phyloP scores from a whole-genome alignment of 2,888 invertebrate species.

The Tetrapedia diversipes region DNA sequence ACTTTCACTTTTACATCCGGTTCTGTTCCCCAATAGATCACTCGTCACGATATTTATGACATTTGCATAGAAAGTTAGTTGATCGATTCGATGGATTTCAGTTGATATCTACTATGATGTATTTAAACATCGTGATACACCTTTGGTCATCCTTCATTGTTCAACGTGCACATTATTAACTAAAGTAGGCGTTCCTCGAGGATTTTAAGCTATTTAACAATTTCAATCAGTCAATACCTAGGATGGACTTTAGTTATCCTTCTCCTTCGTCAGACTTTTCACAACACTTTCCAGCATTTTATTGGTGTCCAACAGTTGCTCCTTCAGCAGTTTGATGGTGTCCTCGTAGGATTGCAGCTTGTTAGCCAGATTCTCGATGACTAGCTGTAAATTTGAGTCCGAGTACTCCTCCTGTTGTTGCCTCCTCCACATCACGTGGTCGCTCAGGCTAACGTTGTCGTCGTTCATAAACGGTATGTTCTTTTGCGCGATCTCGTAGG shows the following conservation, averaged over 20 bases:
- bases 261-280: constrained; percentile 53
- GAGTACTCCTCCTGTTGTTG: constrained; percentile 67
- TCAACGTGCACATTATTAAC: constrained; percentile 4
- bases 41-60: neutral
- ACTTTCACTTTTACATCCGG: constrained; percentile 36
- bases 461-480: constrained; percentile 74
- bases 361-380: constrained; percentile 71
- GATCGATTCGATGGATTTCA: neutral
- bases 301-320: constrained; percentile 76
- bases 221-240: constrained; percentile 41
- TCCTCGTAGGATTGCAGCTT: constrained; percentile 75
- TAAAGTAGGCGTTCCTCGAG: neutral
- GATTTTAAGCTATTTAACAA: constrained; percentile 19
- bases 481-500: constrained; percentile 82
- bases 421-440: constrained; percentile 72
- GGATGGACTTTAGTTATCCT: constrained; percentile 43
- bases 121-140: neutral
- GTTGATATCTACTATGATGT: too few relatives aligned
- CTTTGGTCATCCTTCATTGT: constrained; percentile 2
- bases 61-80: constrained; percentile 23
- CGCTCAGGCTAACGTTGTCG: constrained; percentile 63
- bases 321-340: constrained; percentile 73
- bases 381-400: constrained; percentile 64
- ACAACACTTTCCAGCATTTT: constrained; percentile 74
- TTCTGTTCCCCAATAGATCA: neutral